Evolutionary conservation across 2,113 vertebrate genomes (phyloP).

Genomic region (Gulo gulo): DNA sequence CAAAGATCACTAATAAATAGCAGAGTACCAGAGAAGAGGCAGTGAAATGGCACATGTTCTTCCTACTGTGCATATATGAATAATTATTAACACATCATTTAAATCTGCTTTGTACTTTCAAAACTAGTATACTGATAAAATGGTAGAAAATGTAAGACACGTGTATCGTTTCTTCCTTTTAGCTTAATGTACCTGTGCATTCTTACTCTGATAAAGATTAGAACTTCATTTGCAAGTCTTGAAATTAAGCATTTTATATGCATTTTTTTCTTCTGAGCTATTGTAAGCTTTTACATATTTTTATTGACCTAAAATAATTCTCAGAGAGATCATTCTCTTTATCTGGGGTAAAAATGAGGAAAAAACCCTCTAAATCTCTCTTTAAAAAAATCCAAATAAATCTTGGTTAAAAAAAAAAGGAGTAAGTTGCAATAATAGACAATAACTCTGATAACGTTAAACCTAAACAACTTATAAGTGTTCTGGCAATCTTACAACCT

Average conservation of each 20-base stretch:
- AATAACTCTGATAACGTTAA: not conserved
- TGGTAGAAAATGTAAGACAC: not conserved
- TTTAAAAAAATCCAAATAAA: not conserved
- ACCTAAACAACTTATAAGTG: slow-evolving; percentile 6
- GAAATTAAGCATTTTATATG: slow-evolving; percentile 33
- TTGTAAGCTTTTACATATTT: slow-evolving; percentile 26
- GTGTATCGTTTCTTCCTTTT: not conserved
- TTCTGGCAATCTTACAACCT: not conserved
- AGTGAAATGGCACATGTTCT: not conserved
- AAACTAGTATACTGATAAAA: not conserved
- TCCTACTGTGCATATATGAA: not conserved
- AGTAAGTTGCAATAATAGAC: not conserved
- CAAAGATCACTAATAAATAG: not conserved
- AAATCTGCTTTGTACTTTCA: not conserved
- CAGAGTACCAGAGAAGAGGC: not conserved
- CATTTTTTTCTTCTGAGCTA: not conserved
- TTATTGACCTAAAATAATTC: slow-evolving; percentile 28
- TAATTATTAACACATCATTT: not conserved
- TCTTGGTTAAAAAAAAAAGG: not conserved
- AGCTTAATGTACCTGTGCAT: not conserved
- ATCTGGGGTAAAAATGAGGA: not conserved
- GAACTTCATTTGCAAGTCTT: slow-evolving; percentile 28
- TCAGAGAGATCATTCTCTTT: not conserved
- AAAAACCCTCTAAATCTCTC: not conserved
- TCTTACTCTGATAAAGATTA: slow-evolving; percentile 18